These are phyloP conservation scores for Eupithecia vulgata DNA, from an alignment of 2,888 invertebrate species.

Conservation along the genomic window DNA sequence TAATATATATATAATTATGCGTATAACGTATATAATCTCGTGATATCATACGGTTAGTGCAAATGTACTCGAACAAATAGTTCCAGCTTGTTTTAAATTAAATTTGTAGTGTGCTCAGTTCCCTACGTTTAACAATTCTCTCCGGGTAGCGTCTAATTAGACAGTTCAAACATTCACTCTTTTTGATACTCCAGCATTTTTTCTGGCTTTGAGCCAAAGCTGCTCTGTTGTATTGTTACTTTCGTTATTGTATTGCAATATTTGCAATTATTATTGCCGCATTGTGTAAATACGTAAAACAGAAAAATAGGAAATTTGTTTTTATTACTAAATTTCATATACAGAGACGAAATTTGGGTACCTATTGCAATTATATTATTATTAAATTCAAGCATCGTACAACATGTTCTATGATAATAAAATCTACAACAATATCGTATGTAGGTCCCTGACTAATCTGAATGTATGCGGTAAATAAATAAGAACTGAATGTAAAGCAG, in stretches of 20 bases:
- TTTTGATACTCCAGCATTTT: constrained; percentile 20
- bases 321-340: not conserved
- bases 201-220: constrained; percentile 25
- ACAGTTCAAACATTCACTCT: constrained; percentile 14
- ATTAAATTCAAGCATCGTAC: not conserved
- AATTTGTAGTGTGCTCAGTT: constrained; percentile 10
- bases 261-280: constrained; percentile 19
- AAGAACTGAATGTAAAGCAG: not conserved
- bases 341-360: not conserved
- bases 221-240: constrained; percentile 15
- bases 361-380: not conserved
- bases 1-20: not conserved
- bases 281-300: not conserved
- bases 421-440: not conserved
- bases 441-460: not conserved
- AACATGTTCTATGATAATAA: not conserved
- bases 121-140: constrained; percentile 9
- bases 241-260: constrained; percentile 23
- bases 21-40: not conserved
- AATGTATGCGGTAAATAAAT: not conserved
- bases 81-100: constrained; percentile 25
- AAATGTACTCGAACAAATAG: not conserved
- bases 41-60: not conserved
- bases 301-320: not conserved
- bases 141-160: constrained; percentile 15